phyloP scores from a whole-genome alignment of 2,888 invertebrate species.

The Luperina testacea region DNA sequence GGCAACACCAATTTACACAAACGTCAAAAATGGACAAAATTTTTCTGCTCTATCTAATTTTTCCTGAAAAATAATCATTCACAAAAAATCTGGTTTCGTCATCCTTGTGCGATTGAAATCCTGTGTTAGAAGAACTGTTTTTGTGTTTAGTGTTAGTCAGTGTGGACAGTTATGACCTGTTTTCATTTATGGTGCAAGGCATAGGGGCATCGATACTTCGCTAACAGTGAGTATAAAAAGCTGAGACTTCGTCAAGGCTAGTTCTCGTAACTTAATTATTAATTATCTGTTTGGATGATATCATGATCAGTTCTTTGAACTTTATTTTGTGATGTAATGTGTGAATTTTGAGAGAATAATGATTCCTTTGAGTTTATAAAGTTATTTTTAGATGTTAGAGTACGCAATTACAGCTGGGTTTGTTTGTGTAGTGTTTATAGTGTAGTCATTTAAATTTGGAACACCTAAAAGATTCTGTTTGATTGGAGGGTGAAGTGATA shows the following conservation, averaged over 20 bases:
- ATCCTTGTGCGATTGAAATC: constrained; percentile 65
- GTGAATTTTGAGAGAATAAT: constrained; percentile 63
- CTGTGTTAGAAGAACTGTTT: constrained; percentile 63
- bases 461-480: constrained; percentile 49
- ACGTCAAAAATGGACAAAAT: constrained; percentile 81
- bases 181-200: constrained; percentile 66
- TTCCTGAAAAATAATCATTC: constrained; percentile 77
- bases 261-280: constrained; percentile 73
- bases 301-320: constrained; percentile 81
- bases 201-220: constrained; percentile 67
- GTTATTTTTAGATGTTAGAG: constrained; percentile 84
- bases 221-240: constrained; percentile 66
- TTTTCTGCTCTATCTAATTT: constrained; percentile 74
- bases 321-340: constrained; percentile 72
- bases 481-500: constrained; percentile 47
- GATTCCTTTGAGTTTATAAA: constrained; percentile 74
- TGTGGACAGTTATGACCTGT: constrained; percentile 67
- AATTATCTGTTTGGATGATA: constrained; percentile 82
- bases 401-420: constrained; percentile 75
- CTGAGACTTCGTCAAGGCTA: constrained; percentile 68
- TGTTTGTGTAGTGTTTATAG: constrained; percentile 76
- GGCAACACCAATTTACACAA: constrained; percentile 63
- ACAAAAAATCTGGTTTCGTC: constrained; percentile 67
- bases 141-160: constrained; percentile 69
- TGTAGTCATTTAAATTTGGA: constrained; percentile 67